These are phyloP conservation scores for Lagocephalus sceleratus DNA, from an alignment of 2,797 vertebrate genomes.

Conservation along the genomic window DNA sequence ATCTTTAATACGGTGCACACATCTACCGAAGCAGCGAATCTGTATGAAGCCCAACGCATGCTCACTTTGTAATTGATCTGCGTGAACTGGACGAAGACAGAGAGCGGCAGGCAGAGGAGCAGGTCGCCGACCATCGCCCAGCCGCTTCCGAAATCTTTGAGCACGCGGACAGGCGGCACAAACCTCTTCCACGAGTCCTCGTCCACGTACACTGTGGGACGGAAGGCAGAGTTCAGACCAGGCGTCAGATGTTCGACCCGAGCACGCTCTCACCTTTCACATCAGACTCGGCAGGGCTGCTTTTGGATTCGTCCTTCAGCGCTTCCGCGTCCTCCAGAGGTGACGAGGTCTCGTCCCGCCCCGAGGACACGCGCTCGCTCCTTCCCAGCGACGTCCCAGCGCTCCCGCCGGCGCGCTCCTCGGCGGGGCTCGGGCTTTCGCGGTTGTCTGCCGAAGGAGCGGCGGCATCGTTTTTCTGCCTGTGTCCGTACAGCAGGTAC, in stretches of 20 bases:
- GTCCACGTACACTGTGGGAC: constrained; percentile 79
- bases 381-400: too few species aligned
- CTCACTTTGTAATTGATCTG: constrained; percentile 93
- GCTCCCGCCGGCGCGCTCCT: background rate
- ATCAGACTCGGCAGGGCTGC: background rate
- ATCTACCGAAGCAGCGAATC: background rate
- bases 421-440: background rate
- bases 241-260: background rate
- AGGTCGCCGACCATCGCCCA: constrained; percentile 91
- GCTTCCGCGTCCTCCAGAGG: constrained; percentile 39
- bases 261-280: constrained; percentile 46
- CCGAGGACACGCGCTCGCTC: background rate
- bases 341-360: background rate
- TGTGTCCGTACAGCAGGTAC: constrained; percentile 89
- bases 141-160: constrained; percentile 81
- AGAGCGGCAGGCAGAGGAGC: constrained; percentile 90
- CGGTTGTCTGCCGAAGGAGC: background rate
- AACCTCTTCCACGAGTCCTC: constrained; percentile 85
- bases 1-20: background rate
- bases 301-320: constrained; percentile 1
- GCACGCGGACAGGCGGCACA: constrained; percentile 81
- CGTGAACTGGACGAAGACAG: constrained; percentile 86
- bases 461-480: constrained; percentile 36
- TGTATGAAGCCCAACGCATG: background rate
- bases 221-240: background rate